Evolutionary conservation across 2,797 vertebrate genomes (phyloP), one percentile per base, ranked within the genome.

Genomic region (Graptemys geographica): DNA sequence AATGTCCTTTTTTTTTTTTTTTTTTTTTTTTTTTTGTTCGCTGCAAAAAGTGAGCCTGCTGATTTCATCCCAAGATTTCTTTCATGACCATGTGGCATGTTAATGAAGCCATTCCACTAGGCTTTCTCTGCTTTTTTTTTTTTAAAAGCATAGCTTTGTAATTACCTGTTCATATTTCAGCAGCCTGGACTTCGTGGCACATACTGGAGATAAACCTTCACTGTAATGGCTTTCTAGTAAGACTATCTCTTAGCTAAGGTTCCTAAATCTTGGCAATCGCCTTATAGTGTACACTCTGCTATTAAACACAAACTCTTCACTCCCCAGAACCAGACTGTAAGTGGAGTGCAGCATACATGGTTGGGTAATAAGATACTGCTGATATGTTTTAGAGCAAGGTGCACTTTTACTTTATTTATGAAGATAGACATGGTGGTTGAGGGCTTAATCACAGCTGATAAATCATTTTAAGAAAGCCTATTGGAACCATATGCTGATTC

Each of bases 371-470:
- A 97, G 98, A 98, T 97, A 97, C 97, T 97, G 96, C 97, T 97
- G 97, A 97, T 97, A 97, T 49, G 93, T 97, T 98, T 98, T 95
- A 98, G 97, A 98, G 98, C 97, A 98, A 98, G 98, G 98, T 98
- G 98, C 98, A 98, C 96, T 98, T 98, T 97, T 98, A 97, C 97
- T 98, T 98, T 98, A 98, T 98, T 98, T 98, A 98, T 98, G 98
- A 98, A 98, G 98, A 98, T 97, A 98, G 98, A 97, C 97, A 89
- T 98, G 96, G 97, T 96, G 97, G 97, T 98, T 81, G 90, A 98
- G 97, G 97, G 97, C 97, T 98, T 98, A 98, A 98, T 98, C 98
- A 98, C 98, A 98, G 98, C 97, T 98, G 98, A 98, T 98, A 98
- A 98, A 98, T 98, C 98, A 98, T 97, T 97, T 98, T 97, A 97